Percentiles rank a stretch among this genome's conserved stretches.
Evolutionary conservation across 2,797 vertebrate genomes (phyloP).

Genomic region (Oryzias dopingdopingensis): DNA sequence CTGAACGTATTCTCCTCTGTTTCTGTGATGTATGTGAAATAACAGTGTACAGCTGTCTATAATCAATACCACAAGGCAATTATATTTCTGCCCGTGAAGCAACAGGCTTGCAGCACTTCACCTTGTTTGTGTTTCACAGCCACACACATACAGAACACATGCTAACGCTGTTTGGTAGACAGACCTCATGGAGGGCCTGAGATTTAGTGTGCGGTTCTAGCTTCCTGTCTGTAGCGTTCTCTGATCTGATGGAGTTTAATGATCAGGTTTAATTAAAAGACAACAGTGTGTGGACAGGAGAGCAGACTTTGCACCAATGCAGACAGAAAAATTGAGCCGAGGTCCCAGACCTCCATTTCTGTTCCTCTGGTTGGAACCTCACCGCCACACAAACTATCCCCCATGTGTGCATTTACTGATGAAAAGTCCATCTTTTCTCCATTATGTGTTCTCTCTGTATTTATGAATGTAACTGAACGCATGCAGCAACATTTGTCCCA

Average conservation of each 20-base stretch:
- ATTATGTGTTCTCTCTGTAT: conserved; percentile 44
- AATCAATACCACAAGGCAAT: conserved; percentile 12
- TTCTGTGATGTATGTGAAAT: not conserved
- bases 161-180: conserved; percentile 14
- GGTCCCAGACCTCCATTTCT: not conserved
- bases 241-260: conserved; percentile 42
- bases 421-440: conserved; percentile 27
- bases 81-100: conserved; percentile 8
- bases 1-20: not conserved
- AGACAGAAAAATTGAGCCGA: conserved; percentile 2
- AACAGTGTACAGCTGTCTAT: conserved; percentile 13
- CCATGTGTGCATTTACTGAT: conserved; percentile 28
- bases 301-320: conserved; percentile 23
- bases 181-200: conserved; percentile 41
- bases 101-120: conserved; percentile 22
- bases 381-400: conserved; percentile 21
- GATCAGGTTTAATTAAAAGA: conserved; percentile 42
- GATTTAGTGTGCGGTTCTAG: conserved; percentile 41
- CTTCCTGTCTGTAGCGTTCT: conserved; percentile 27
- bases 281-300: conserved; percentile 26
- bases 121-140: conserved; percentile 7
- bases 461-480: conserved; percentile 37
- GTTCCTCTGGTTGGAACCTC: conserved; percentile 22
- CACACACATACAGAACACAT: conserved; percentile 20
- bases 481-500: conserved; percentile 39